Evolutionary conservation across 1,140 invertebrate genomes (phyloP).

Genomic region (Whitmania pigra): DNA sequence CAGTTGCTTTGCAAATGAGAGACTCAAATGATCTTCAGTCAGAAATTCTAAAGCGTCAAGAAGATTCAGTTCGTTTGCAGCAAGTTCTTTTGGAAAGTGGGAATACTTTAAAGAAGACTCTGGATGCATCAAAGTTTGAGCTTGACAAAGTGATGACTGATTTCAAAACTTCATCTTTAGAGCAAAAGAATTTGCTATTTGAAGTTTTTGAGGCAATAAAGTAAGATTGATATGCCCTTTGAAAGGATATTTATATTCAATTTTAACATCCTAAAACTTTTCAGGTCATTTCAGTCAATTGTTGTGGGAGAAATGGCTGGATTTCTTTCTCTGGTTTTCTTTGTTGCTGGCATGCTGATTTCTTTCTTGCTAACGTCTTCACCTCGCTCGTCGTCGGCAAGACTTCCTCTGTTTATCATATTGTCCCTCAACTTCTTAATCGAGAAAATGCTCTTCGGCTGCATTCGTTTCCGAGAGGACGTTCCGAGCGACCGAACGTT

Average conservation of each 20-base stretch:
- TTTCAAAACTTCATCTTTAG: constrained; percentile 45
- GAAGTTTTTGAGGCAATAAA: constrained; percentile 49
- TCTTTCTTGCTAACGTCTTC: constrained; percentile 48
- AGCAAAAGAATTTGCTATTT: constrained; percentile 47
- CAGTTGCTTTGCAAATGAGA: constrained; percentile 46
- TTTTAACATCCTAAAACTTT: background rate
- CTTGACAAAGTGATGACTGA: constrained; percentile 46
- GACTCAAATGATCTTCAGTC: constrained; percentile 38
- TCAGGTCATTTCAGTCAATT: constrained; percentile 43
- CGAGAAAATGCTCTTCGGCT: background rate
- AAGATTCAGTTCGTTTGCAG: constrained; percentile 49
- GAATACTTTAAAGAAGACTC: constrained; percentile 38
- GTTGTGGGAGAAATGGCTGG: constrained; percentile 50
- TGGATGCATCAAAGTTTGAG: constrained; percentile 41
- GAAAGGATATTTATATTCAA: background rate
- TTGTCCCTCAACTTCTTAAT: background rate
- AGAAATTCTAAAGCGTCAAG: constrained; percentile 45
- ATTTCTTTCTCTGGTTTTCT: constrained; percentile 50
- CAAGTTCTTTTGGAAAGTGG: constrained; percentile 46
- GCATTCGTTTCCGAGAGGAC: background rate
- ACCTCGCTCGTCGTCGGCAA: constrained; percentile 36
- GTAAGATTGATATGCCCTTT: background rate
- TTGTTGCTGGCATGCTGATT: constrained; percentile 43
- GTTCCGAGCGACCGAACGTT: background rate
- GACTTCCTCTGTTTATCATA: background rate